These are phyloP conservation scores for Mermis nigrescens DNA, from an alignment of 2,888 invertebrate species.

Conservation along the genomic window DNA sequence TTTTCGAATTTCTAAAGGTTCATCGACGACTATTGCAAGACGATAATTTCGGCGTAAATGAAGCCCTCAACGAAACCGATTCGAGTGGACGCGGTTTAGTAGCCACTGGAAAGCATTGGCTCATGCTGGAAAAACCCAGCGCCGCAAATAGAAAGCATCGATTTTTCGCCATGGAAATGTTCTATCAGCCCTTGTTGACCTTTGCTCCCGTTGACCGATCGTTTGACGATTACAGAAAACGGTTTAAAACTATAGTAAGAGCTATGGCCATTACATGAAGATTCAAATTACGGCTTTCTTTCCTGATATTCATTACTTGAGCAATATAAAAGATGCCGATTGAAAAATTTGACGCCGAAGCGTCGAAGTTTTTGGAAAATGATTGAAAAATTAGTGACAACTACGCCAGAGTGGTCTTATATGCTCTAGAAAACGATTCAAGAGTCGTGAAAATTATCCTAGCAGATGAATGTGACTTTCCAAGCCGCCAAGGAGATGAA, in stretches of 20 bases:
- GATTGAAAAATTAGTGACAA: too few species aligned
- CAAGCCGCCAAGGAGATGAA: too few species aligned
- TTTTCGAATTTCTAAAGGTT: slow-evolving; percentile 11
- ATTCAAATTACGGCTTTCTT: too few species aligned
- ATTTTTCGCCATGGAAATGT: slow-evolving; percentile 23
- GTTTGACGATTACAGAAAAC: slow-evolving; percentile 12
- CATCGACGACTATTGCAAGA: slow-evolving; percentile 60
- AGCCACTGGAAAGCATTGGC: slow-evolving; percentile 27
- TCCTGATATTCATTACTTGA: too few species aligned
- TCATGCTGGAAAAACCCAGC: slow-evolving; percentile 26
- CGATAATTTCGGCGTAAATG: slow-evolving; percentile 77
- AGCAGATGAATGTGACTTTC: too few species aligned
- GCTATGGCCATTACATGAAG: too few species aligned
- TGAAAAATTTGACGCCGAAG: too few species aligned
- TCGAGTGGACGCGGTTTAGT: slow-evolving; percentile 35
- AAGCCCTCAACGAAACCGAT: slow-evolving; percentile 62
- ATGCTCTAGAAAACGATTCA: too few species aligned
- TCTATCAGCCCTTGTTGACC: slow-evolving; percentile 22
- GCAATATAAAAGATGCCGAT: too few species aligned
- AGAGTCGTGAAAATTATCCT: too few species aligned
- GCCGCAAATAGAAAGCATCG: slow-evolving; percentile 25
- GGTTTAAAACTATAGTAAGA: slow-evolving; percentile 13
- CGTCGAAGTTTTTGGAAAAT: too few species aligned
- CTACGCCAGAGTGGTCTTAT: too few species aligned
- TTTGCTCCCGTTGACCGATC: slow-evolving; percentile 15